phyloP scores from a whole-genome alignment of 2,888 invertebrate genomes.

The Melolontha melolontha region DNA sequence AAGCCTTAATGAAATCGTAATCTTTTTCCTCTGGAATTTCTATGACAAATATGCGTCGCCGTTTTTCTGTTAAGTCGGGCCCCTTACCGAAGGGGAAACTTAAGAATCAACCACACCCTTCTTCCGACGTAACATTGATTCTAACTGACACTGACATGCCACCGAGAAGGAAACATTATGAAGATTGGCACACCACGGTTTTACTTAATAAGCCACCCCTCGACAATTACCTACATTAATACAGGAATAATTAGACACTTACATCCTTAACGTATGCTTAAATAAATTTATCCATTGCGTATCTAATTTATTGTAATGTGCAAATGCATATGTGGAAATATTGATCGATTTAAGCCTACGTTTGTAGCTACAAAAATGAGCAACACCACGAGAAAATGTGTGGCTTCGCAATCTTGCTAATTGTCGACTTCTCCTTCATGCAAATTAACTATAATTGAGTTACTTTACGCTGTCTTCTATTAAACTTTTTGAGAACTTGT shows the following conservation, averaged over 20 bases:
- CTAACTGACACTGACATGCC: conserved; percentile 53
- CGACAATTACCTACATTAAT: conserved; percentile 49
- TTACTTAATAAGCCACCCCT: conserved; percentile 50
- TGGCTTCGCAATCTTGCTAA: conserved; percentile 56
- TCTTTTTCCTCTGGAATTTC: conserved; percentile 48
- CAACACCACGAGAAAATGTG: conserved; percentile 44
- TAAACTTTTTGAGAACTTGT: conserved; percentile 46
- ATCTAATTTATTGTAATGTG: too few species aligned
- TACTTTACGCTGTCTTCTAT: conserved; percentile 56
- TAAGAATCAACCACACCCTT: conserved; percentile 46
- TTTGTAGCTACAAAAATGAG: conserved; percentile 42
- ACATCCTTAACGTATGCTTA: too few species aligned
- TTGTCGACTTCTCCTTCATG: conserved; percentile 57
- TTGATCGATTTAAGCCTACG: too few species aligned
- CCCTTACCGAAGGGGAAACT: conserved; percentile 15
- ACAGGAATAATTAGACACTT: conserved; percentile 17
- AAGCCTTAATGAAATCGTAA: conserved; percentile 50
- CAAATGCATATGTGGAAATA: neutral
- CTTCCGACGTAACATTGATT: conserved; percentile 51
- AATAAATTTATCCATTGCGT: too few species aligned
- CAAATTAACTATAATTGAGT: conserved; percentile 58
- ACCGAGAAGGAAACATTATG: conserved; percentile 51
- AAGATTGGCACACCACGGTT: conserved; percentile 50
- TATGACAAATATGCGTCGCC: conserved; percentile 47
- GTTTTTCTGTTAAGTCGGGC: conserved; percentile 28